phyloP scores from a whole-genome alignment of 2,888 invertebrate genomes.

The Macrostomum cliftonense region DNA sequence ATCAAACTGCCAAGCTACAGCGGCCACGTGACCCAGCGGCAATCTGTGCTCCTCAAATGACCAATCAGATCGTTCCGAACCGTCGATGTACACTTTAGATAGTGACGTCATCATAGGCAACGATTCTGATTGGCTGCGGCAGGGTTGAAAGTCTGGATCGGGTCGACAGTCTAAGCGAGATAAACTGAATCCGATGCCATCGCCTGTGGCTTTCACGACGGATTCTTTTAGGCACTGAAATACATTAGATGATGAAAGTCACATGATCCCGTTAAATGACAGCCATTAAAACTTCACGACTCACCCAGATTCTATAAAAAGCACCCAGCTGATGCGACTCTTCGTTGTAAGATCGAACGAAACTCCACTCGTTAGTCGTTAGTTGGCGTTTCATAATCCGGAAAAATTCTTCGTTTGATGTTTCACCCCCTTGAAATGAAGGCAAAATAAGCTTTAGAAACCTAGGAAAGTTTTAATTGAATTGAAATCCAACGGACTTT shows the following conservation, averaged over 20 bases:
- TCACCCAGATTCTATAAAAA: conserved; percentile 62
- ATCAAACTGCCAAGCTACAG: no score
- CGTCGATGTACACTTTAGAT: conserved; percentile 44
- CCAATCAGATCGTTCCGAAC: conserved; percentile 47
- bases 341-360: conserved; percentile 16
- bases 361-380: not conserved
- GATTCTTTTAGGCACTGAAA: conserved; percentile 68
- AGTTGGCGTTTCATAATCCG: no score
- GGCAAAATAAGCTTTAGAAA: no score
- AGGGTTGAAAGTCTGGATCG: conserved; percentile 44
- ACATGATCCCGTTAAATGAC: no score
- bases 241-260: not conserved
- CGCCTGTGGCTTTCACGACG: conserved; percentile 72
- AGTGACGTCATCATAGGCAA: no score
- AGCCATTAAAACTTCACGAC: not conserved
- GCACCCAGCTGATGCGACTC: conserved; percentile 52
- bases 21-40: not conserved
- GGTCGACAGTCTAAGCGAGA: conserved; percentile 45
- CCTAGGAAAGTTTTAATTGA: no score
- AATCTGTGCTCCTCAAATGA: conserved; percentile 63
- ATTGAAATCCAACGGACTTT: no score
- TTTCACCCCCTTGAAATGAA: no score
- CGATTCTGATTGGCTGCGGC: no score
- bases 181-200: conserved; percentile 61
- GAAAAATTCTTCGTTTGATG: no score